Evolutionary conservation across 2,797 vertebrate species (phyloP).

Genomic region (Oophaga sylvatica): DNA sequence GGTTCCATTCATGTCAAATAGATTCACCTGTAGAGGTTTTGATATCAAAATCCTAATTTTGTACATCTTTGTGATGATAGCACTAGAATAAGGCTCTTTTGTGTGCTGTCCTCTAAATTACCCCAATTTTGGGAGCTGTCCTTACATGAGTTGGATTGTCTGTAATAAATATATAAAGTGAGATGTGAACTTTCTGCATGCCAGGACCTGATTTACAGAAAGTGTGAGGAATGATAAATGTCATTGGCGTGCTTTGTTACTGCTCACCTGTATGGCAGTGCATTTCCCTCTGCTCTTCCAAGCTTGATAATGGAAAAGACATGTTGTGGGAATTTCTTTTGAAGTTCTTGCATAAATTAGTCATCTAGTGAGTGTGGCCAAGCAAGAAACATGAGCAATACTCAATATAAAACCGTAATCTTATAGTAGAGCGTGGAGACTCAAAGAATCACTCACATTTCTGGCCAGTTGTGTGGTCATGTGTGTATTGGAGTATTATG

Average conservation of each 20-base stretch:
- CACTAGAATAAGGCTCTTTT: neutral
- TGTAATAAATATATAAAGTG: neutral
- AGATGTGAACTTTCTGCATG: neutral
- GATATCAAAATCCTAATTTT: too few species aligned
- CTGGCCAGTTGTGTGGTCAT: too few species aligned
- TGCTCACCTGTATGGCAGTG: conserved; percentile 35
- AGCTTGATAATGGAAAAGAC: conserved; percentile 21
- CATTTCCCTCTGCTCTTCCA: neutral
- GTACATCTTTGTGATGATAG: too few species aligned
- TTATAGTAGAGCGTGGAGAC: too few species aligned
- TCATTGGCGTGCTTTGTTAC: conserved; percentile 16
- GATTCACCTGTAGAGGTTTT: too few species aligned
- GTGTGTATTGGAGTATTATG: too few species aligned
- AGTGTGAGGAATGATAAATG: neutral
- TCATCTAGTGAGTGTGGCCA: neutral
- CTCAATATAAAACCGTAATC: too few species aligned
- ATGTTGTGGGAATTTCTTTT: neutral
- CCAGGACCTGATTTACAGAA: conserved; percentile 12
- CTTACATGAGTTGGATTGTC: conserved; percentile 5
- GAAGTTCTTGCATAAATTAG: neutral
- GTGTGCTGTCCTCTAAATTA: neutral
- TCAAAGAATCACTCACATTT: too few species aligned
- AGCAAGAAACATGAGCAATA: neutral
- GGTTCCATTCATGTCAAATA: too few species aligned
- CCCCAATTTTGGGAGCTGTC: neutral